A percentile compares a stretch with the other conserved stretches of the same genome.
Evolutionary conservation across 2,888 invertebrate genomes (phyloP).

Genomic region (Petrolisthes cinctipes): DNA sequence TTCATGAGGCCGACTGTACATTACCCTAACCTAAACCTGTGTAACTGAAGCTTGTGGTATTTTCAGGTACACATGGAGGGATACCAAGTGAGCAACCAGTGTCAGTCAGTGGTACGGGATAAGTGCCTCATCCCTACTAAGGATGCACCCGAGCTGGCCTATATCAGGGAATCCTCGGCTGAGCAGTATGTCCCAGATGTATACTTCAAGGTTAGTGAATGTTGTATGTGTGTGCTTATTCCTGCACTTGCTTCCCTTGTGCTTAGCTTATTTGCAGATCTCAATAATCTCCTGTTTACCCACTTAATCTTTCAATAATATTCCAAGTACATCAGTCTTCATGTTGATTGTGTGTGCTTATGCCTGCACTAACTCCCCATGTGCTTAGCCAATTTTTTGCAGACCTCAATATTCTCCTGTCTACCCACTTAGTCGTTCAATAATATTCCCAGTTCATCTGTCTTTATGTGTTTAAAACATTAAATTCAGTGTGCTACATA

Average conservation of each 20-base stretch:
- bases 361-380: too few species aligned
- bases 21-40: too few species aligned
- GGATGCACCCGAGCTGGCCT: constrained; percentile 97
- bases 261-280: too few species aligned
- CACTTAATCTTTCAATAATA: too few species aligned
- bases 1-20: too few species aligned
- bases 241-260: not conserved
- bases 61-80: constrained; percentile 98
- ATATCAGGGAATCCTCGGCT: constrained; percentile 91
- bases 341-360: too few species aligned
- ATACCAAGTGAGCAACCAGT: constrained; percentile 94
- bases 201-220: constrained; percentile 86
- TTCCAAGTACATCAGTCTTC: too few species aligned
- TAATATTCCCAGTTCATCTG: not conserved
- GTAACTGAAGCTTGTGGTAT: too few species aligned
- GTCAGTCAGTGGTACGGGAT: constrained; percentile 95
- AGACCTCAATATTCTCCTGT: too few species aligned
- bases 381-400: too few species aligned
- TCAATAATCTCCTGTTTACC: too few species aligned
- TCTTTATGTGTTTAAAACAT: not conserved
- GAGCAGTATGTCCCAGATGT: constrained; percentile 99
- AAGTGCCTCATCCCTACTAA: constrained; percentile 94
- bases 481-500: not conserved
- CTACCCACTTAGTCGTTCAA: too few species aligned
- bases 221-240: not conserved